Evolutionary conservation across 2,113 vertebrate genomes (phyloP), one percentile per base, ranked within the genome.

Genomic region (Chascanopsetta lugubris): DNA sequence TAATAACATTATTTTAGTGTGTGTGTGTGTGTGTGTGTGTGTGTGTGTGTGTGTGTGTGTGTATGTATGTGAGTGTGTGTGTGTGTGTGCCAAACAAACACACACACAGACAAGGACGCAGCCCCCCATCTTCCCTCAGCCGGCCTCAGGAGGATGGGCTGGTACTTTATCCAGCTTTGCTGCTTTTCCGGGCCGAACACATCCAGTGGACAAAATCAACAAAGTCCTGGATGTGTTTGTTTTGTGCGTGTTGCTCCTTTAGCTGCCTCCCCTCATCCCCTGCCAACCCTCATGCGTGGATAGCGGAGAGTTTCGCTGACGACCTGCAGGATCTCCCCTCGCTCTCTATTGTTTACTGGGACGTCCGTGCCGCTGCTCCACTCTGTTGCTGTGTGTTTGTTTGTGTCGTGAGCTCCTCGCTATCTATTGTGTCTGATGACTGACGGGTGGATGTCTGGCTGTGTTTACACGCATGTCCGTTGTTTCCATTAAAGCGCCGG

Each of bases 131-230:
- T 47, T 68, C n/a, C 32, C 36, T 57, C 72, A 46, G 55, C 30
- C 38, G 55, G 40, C 53, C 74, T 53, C 63, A 42, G 62, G 72
- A 61, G 58, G 40, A 21, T 1, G 58, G 48, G 53, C 45, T 61
- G 60, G 68, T 64, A 76, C 45, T 62, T 79, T 64, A 79, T 79
- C 83, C 74, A 66, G 83, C 61, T 70, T 71, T 11, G 50, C 43
- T 80, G 54, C 55, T 72, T 34, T 36, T 66, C 53, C 11, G 15
- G 27, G 60, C 66, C 46, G 62, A 46, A 20, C 17, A 32, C 6
- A 25, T 32, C 54, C 38, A 61, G 30, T 15, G 24, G 48, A 49
- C 25, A 42, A 32, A 65, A 47, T 9, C 27, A 30, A 69, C 24
- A 25, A n/a, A 32, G 59, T 34, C 29, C 27, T 46, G 22, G 58